Evolutionary conservation across 1,140 invertebrate genomes (phyloP), one percentile per base, ranked within the genome.

Genomic region (Phenacoccus solenopsis): DNA sequence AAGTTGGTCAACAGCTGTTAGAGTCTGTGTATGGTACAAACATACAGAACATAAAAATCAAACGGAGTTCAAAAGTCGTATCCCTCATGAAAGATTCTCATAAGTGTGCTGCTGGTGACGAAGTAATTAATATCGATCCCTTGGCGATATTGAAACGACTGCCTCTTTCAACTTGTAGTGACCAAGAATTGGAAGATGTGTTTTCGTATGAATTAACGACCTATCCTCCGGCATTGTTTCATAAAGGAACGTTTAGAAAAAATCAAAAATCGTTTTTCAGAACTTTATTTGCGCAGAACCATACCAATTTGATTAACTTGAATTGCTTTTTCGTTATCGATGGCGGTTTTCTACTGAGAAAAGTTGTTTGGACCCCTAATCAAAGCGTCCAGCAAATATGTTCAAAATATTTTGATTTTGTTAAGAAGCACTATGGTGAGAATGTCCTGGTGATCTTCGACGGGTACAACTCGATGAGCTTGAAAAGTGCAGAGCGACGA

Each of bases 231-330:
- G 72, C 78, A 70, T 67, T 81, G 73, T 81, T 79, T 76, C 74
- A 78, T 75, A 75, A 72, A 73, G 67, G 73, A 75, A 76, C 76
- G 70, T 79, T 79, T 77, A 72, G 77, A 74, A 79, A 80, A 78
- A 76, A 74, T 4, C 75, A 70, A 22, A 79, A 79, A 76, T 70
- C 77, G 10, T n/a, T n/a, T n/a, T n/a, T n/a, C n/a, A n/a, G n/a
- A n/a, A n/a, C n/a, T n/a, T n/a, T n/a, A n/a, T n/a, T n/a, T n/a
- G n/a, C n/a, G n/a, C n/a, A n/a, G n/a, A n/a, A n/a, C n/a, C n/a
- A n/a, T n/a, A n/a, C n/a, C n/a, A n/a, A n/a, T n/a, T n/a, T n/a
- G n/a, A n/a, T n/a, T n/a, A n/a, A n/a, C n/a, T n/a, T n/a, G n/a
- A n/a, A 12, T 0, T 13, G 16, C n/a, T 24, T 25, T 12, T 69